A percentile compares a stretch with the other conserved stretches of the same genome.
Evolutionary conservation across 2,113 vertebrate genomes (phyloP).

Genomic region (Gnathonemus longibarbis): DNA sequence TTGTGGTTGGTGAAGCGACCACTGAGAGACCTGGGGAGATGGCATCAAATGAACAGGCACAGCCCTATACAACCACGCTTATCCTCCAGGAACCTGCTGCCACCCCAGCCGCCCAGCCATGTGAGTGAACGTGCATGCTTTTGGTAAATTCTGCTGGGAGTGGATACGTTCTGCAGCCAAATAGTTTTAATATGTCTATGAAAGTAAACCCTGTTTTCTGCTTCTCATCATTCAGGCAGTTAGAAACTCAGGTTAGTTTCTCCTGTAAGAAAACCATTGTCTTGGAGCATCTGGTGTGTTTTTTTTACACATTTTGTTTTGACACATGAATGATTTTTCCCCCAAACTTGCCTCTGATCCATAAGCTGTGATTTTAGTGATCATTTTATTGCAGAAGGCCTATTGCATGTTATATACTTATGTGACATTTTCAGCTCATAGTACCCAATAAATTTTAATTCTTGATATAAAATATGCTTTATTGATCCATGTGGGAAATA

Average conservation of each 20-base stretch:
- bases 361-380: background rate
- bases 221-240: background rate
- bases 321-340: background rate
- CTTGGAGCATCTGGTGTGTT: background rate
- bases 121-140: constrained; percentile 38
- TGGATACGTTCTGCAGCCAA: background rate
- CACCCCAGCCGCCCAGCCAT: constrained; percentile 47
- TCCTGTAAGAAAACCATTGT: background rate
- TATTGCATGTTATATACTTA: background rate
- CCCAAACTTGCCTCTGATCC: background rate
- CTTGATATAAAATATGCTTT: background rate
- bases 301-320: background rate
- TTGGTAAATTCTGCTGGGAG: background rate
- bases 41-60: constrained; percentile 44
- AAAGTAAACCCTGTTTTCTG: background rate
- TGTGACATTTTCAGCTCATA: background rate
- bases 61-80: constrained; percentile 44
- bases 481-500: background rate
- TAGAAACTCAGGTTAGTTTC: background rate
- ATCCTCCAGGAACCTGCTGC: constrained; percentile 42
- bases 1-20: constrained; percentile 57
- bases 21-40: constrained; percentile 42
- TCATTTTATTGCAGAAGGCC: background rate
- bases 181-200: background rate
- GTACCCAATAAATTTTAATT: background rate